Base-by-base conservation (phyloP, 2,797 vertebrate genomes). In the Paratrypauchen microcephalus region DNA sequence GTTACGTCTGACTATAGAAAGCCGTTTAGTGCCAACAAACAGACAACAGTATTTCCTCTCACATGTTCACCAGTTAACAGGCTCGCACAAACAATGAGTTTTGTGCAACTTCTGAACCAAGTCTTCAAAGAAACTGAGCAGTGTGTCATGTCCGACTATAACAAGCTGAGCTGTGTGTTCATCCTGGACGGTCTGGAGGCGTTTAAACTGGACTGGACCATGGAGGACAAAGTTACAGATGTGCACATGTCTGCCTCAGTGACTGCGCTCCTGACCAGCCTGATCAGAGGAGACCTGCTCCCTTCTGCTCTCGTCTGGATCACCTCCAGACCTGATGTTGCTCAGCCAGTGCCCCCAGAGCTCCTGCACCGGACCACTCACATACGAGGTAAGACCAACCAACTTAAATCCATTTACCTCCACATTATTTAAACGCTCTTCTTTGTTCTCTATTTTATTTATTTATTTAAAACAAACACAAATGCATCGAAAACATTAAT, bases 261-360 rank as follows among this genome's bases (percentile, higher is more conserved):
- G 48, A 41, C 59, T 59, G 59, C 68, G 48, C 4, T 87, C 18
- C 58, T 85, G 65, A 79, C 72, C 68, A 83, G 69, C 57, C 83
- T 85, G 72, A 83, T 85, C 68, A 66, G n/a, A 58, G 80, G 78
- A 65, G 54, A 47, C 18, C 80, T 85, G 24, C 64, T 85, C 26
- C 80, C 80, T 21, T 65, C 56, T 21, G 78, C 80, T 8, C 9
- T 11, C 9, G 2, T 85, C 65, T 85, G 83, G 83, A 83, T 85
- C 45, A 78, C 72, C 11, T 77, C 78, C 47, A 18, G 16, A 69
- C 59, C 71, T 19, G 55, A 64, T 52, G 54, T 52, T 3, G 41
- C 15, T 36, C 0, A 57, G 15, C 5, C 21, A 8, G 26, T 83
- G 65, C 59, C 60, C 45, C 21, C 30, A 13, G 0, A 18, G 2